These are phyloP conservation scores for Jordanella pulchra DNA, from an alignment of 2,797 vertebrate genomes.

Conservation along the genomic window DNA sequence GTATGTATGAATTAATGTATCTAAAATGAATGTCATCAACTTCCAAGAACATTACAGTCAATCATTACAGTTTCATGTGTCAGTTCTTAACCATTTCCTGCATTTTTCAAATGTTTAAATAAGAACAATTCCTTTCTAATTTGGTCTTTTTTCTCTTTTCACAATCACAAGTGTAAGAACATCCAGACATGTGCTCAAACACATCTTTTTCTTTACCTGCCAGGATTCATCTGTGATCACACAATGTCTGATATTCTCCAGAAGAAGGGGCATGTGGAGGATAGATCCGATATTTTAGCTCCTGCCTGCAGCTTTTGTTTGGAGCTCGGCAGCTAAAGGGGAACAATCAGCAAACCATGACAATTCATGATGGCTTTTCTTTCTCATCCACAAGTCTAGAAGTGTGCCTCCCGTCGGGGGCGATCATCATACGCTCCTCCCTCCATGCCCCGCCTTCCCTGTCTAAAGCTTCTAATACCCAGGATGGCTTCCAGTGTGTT, in stretches of 20 bases:
- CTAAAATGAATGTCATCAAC: too few relatives aligned
- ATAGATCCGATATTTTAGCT: slow-evolving; percentile 80
- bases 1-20: too few relatives aligned
- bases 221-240: slow-evolving; percentile 70
- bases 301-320: slow-evolving; percentile 79
- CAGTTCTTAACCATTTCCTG: slow-evolving; percentile 30
- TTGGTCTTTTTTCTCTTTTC: neutral
- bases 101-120: slow-evolving; percentile 2
- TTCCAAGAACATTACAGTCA: slow-evolving; percentile 31
- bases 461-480: slow-evolving; percentile 37
- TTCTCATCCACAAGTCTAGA: slow-evolving; percentile 84
- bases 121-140: neutral
- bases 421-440: slow-evolving; percentile 53
- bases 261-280: slow-evolving; percentile 54
- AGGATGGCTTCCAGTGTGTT: slow-evolving; percentile 44
- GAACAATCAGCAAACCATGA: slow-evolving; percentile 82
- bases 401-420: slow-evolving; percentile 79
- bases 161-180: slow-evolving; percentile 2
- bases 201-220: slow-evolving; percentile 41
- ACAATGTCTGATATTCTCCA: slow-evolving; percentile 61
- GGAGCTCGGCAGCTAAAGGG: slow-evolving; percentile 79
- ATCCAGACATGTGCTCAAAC: slow-evolving; percentile 4
- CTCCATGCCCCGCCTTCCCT: neutral
- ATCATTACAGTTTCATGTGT: slow-evolving; percentile 24
- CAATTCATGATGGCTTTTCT: slow-evolving; percentile 83